These are phyloP conservation scores for Arion vulgaris DNA, from an alignment of 1,140 invertebrate species.

Conservation along the genomic window DNA sequence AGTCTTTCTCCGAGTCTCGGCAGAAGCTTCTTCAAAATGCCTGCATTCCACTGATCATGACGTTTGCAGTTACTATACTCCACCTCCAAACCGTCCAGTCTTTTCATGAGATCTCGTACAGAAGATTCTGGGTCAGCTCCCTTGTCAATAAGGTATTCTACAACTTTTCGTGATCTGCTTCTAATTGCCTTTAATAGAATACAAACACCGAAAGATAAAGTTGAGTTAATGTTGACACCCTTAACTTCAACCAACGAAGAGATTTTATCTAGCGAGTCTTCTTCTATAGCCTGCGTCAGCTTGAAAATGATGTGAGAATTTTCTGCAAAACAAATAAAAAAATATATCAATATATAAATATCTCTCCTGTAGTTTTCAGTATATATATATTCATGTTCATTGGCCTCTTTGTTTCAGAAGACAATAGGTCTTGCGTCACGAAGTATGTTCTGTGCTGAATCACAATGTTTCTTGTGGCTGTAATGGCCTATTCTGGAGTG, in stretches of 20 bases:
- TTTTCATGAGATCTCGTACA: slow-evolving; percentile 30
- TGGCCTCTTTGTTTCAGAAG: background rate
- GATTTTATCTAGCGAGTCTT: slow-evolving; percentile 20
- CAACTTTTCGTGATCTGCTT: slow-evolving; percentile 22
- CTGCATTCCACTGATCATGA: slow-evolving; percentile 13
- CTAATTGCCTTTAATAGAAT: slow-evolving; percentile 31
- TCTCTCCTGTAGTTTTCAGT: background rate
- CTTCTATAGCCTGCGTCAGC: slow-evolving; percentile 31
- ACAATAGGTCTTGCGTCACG: background rate
- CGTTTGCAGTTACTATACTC: slow-evolving; percentile 20
- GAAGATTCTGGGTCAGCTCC: slow-evolving; percentile 32
- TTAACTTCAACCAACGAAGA: slow-evolving; percentile 14
- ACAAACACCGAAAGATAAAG: slow-evolving; percentile 22
- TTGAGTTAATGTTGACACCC: slow-evolving; percentile 27
- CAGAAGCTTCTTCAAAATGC: slow-evolving; percentile 29
- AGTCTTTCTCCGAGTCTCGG: slow-evolving; percentile 25
- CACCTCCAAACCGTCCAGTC: slow-evolving; percentile 23
- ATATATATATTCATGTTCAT: background rate
- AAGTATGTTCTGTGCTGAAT: too few species aligned
- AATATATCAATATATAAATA: background rate
- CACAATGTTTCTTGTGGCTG: too few species aligned
- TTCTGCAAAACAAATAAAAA: slow-evolving; percentile 15
- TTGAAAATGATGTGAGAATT: slow-evolving; percentile 24
- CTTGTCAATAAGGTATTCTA: slow-evolving; percentile 14
- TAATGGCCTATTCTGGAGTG: too few species aligned